A percentile compares a stretch with the other conserved stretches of the same genome.
Conservation (phyloP, 2,888 invertebrate genomes). For the Pasiphila rectangulata region DNA sequence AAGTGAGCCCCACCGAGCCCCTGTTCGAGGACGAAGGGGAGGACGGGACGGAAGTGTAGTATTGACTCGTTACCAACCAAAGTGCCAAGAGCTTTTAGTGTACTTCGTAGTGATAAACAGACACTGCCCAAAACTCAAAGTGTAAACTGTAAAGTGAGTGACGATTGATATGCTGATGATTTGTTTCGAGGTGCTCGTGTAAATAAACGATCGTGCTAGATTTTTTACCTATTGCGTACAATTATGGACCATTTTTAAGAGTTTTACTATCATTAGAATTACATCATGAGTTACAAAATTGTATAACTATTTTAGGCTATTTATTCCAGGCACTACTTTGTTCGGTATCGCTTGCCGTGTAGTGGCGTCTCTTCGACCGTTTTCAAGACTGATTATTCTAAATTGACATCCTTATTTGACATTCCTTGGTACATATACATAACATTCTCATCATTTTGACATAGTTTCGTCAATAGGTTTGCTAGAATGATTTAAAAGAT, state of each 20-base stretch:
- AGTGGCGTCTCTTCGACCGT: slow-evolving; percentile 58
- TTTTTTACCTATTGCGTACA: slow-evolving; percentile 76
- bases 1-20: slow-evolving; percentile 83
- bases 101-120: slow-evolving; percentile 35
- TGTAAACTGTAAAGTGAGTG: slow-evolving; percentile 42
- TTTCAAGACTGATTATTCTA: slow-evolving; percentile 78
- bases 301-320: slow-evolving; percentile 66
- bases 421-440: slow-evolving; percentile 55
- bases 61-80: slow-evolving; percentile 56
- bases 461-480: slow-evolving; percentile 43
- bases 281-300: slow-evolving; percentile 35
- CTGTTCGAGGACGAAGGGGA: slow-evolving; percentile 93
- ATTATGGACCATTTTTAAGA: slow-evolving; percentile 72
- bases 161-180: slow-evolving; percentile 29
- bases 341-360: slow-evolving; percentile 39
- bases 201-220: slow-evolving; percentile 75
- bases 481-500: slow-evolving; percentile 51
- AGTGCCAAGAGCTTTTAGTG: slow-evolving; percentile 77
- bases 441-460: slow-evolving; percentile 40
- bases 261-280: slow-evolving; percentile 43
- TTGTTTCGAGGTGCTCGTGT: slow-evolving; percentile 70
- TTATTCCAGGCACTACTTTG: slow-evolving; percentile 58
- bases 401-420: slow-evolving; percentile 66
- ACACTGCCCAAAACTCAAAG: slow-evolving; percentile 29
- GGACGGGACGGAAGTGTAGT: slow-evolving; percentile 93